Evolutionary conservation across 2,888 invertebrate species (phyloP).

Genomic region (Trachelus stipa): DNA sequence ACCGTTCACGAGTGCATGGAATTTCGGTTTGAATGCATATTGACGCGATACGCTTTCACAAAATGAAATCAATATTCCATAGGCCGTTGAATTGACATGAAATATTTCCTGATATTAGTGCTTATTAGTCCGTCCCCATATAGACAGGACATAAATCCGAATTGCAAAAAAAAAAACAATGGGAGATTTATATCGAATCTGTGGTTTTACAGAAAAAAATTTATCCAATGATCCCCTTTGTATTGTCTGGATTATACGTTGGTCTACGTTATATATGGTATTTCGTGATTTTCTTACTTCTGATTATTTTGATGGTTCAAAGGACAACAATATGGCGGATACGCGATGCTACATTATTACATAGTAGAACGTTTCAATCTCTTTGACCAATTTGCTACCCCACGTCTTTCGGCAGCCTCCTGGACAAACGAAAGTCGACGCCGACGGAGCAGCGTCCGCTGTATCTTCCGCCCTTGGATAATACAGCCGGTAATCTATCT

Average conservation of each 20-base stretch:
- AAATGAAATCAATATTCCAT: constrained; percentile 51
- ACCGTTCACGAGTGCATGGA: constrained; percentile 35
- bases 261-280: not conserved
- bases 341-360: not conserved
- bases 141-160: not conserved
- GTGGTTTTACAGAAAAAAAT: not conserved
- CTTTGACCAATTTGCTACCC: constrained; percentile 20
- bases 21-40: constrained; percentile 53
- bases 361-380: not conserved
- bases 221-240: not conserved
- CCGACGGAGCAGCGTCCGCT: not conserved
- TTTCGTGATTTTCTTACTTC: not conserved
- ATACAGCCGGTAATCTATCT: constrained; percentile 60
- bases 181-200: not conserved
- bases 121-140: constrained; percentile 43
- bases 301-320: not conserved
- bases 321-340: not conserved
- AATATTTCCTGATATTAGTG: constrained; percentile 57
- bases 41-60: constrained; percentile 39
- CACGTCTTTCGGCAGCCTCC: not conserved
- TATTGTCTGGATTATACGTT: not conserved
- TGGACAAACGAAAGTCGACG: constrained; percentile 11
- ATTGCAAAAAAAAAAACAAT: not conserved
- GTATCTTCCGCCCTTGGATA: constrained; percentile 29
- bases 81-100: constrained; percentile 49